These are phyloP conservation scores for Acronicta alni DNA, from an alignment of 2,888 invertebrate genomes.

Conservation along the genomic window DNA sequence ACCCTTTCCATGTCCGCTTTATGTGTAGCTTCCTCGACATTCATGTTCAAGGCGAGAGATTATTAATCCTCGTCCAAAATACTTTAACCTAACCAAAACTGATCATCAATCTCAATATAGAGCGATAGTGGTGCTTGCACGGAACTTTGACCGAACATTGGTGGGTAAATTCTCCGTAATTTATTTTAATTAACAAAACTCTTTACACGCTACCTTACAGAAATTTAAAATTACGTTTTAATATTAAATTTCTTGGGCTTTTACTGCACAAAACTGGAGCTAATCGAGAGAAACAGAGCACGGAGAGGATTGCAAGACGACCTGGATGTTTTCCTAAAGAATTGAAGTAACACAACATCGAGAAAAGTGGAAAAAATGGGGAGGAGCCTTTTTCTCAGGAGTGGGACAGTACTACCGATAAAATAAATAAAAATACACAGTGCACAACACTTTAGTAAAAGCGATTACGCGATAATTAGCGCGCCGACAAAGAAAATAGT, in stretches of 20 bases:
- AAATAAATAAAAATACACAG: too few relatives aligned
- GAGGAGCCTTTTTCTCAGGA: too few relatives aligned
- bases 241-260: constrained; percentile 19
- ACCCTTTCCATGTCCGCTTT: constrained; percentile 86
- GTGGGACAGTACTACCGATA: too few relatives aligned
- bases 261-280: too few relatives aligned
- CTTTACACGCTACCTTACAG: constrained; percentile 19
- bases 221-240: constrained; percentile 35
- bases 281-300: too few relatives aligned
- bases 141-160: constrained; percentile 44
- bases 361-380: too few relatives aligned
- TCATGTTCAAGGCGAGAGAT: constrained; percentile 68
- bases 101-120: constrained; percentile 79
- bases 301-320: too few relatives aligned
- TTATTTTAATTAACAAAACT: constrained; percentile 47
- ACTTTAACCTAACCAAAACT: constrained; percentile 71
- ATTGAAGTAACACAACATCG: too few relatives aligned
- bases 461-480: constrained; percentile 31
- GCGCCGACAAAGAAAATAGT: constrained; percentile 5
- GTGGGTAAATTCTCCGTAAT: constrained; percentile 42
- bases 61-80: constrained; percentile 82
- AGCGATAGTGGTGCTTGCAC: constrained; percentile 48
- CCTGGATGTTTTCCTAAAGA: too few relatives aligned
- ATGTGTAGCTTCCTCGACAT: constrained; percentile 78
- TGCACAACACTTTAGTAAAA: constrained; percentile 13